Evolutionary conservation across 2,797 vertebrate species (phyloP), one percentile per base, ranked within the genome.

Genomic region (Hypotaenidia philippensis): DNA sequence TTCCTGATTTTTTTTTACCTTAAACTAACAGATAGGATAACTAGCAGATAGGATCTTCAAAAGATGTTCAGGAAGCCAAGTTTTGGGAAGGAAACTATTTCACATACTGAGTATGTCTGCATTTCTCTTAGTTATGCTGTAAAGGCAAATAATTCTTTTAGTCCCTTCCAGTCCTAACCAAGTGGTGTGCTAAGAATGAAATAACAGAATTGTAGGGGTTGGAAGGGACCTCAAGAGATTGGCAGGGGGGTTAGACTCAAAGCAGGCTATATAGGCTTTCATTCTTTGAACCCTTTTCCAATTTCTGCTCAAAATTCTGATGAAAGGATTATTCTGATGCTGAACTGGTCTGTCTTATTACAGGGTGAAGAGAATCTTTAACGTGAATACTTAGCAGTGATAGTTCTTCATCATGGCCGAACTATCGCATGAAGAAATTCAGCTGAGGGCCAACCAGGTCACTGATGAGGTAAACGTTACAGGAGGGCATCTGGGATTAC

Each of bases 391-490:
- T 71, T 94, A 91, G 2, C 61, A 89, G 36, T 79, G 81, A 34
- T 44, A 92, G 66, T 74, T 94, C 29, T 5, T 87, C 97, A 98
- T 98, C 93, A 99, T 99, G 99, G 99, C 98, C 49, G 98, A 99
- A 57, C 98, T 99, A 92, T 97, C 98, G 0, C 94, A 98, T 96
- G 99, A 99, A 91, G 98, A 99, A 92, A 99, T 99, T 68, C 98
- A 99, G 45, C 64, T 97, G 64, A 98, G 96, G 95, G 99, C 99
- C 96, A 98, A 99, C 98, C 98, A 99, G 96, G 98, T 99, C 98
- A 99, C 99, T 7, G 99, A 99, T 97, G 99, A 99, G 98, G 99
- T 99, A 98, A 97, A 52, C 95, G 60, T 45, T 68, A 70, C 1
- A 50, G n/a, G 17, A 83, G 27, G 27, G 29, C 38, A 38, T 25